A percentile compares a stretch with the other conserved stretches of the same genome.
These are phyloP conservation scores for Dolichotis patagonum DNA, from an alignment of 2,113 vertebrate genomes.

Conservation along the genomic window DNA sequence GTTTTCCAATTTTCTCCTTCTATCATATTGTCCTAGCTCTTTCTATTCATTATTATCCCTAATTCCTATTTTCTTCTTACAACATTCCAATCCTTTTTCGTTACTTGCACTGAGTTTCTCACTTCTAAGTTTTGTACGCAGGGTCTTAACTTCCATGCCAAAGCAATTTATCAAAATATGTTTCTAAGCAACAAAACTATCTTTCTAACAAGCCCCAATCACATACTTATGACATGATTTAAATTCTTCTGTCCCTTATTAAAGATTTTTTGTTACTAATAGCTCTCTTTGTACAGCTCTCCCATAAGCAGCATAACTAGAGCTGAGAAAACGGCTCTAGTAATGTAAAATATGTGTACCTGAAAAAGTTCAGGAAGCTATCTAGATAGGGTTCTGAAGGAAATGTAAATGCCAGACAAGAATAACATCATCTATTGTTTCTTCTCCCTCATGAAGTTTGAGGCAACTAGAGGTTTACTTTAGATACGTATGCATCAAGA, in stretches of 20 bases:
- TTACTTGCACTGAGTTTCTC: background rate
- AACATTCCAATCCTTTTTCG: background rate
- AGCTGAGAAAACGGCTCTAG: conserved; percentile 27
- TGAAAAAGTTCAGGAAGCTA: conserved; percentile 30
- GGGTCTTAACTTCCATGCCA: background rate
- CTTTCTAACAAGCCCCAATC: background rate
- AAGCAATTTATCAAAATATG: conserved; percentile 53
- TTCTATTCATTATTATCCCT: background rate
- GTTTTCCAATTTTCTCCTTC: background rate
- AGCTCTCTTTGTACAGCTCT: background rate
- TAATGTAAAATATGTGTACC: conserved; percentile 33
- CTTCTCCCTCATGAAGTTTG: conserved; percentile 48
- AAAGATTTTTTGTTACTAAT: conserved; percentile 14
- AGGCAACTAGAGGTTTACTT: conserved; percentile 29
- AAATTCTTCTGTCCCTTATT: conserved; percentile 22
- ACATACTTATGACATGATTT: background rate
- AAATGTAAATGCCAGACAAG: conserved; percentile 19
- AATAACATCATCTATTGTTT: conserved; percentile 36
- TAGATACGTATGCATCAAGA: background rate
- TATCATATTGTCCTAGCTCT: background rate
- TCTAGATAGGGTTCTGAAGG: background rate
- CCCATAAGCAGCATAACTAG: background rate
- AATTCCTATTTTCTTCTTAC: background rate
- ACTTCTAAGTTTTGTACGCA: background rate
- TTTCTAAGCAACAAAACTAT: conserved; percentile 50